Evolutionary conservation across 2,113 vertebrate species (phyloP), one percentile per base, ranked within the genome.

Genomic region (Ranitomeya imitator): DNA sequence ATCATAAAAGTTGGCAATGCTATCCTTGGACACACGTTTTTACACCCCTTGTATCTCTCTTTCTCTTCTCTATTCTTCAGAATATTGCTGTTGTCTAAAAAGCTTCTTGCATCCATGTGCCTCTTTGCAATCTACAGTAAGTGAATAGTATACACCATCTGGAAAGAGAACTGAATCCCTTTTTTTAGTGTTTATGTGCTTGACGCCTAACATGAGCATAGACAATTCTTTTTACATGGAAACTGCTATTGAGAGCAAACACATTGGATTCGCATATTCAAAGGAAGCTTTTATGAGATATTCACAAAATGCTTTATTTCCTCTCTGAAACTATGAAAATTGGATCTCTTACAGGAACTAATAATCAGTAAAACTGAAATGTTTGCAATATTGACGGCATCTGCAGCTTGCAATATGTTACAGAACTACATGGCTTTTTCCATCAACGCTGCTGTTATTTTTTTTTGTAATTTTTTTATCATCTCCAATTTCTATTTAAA

Each of bases 161-260:
- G 51, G 23, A 69, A 67, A 52, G 69, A 45, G 37, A 60, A 26
- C 2, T 59, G 18, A 18, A 45, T 54, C 55, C 37, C 54, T 76
- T 57, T 76, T 85, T 85, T 76, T 31, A 9, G 69, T 9, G 3
- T 31, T 74, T 76, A 85, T 85, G 84, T 85, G 54, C 21, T 73
- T 18, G n/a, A 21, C n/a, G 67, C 71, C 55, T 76, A 45, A 55
- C 59, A 76, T 76, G 26, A 85, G 7, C 84, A 76, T 76, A 14
- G 26, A 45, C 10, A 55, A 63, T 26, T 45, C 51, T 54, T 18
- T 55, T 76, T 61, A 76, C 84, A 85, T 85, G 67, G 83, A 54
- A 85, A 85, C 84, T 60, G n/a, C 57, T 74, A 23, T 26, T 26
- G 8, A 11, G 37, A n/a, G 73, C 21, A 23, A 57, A 74, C 26